phyloP scores from a whole-genome alignment of 1,140 invertebrate genomes.

The Bombus polaris region DNA sequence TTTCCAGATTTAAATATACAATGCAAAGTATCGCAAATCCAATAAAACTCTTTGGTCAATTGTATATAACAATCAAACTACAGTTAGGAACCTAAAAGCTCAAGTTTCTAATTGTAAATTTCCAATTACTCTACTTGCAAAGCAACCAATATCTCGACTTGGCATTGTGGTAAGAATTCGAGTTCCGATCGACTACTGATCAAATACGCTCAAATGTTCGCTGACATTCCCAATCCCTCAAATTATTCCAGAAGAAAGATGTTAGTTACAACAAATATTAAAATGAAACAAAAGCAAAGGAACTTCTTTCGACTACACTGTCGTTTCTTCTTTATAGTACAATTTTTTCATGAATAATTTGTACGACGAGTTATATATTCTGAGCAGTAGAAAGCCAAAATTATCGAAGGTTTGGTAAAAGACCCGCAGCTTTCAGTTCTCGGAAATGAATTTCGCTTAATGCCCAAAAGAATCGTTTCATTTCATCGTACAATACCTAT shows the following conservation, averaged over 20 bases:
- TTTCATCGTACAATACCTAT: not conserved
- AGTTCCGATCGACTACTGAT: not conserved
- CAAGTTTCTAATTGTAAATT: not conserved
- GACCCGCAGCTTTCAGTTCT: not conserved
- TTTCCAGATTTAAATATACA: not conserved
- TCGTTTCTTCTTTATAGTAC: not conserved
- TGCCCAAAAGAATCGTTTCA: not conserved
- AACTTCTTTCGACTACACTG: not conserved
- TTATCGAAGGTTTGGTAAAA: not conserved
- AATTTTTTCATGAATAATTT: not conserved
- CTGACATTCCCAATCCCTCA: not conserved
- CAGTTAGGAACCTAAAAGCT: not conserved
- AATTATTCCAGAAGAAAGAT: not conserved
- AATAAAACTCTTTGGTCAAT: not conserved
- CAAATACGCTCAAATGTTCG: not conserved
- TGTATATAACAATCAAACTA: not conserved
- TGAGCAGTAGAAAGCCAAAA: too few species aligned
- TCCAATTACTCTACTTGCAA: not conserved
- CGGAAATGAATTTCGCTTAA: not conserved
- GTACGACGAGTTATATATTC: not conserved
- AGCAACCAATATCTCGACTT: not conserved
- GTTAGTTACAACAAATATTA: not conserved
- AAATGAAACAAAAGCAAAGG: not conserved
- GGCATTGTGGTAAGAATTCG: not conserved
- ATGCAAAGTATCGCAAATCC: not conserved